phyloP scores from a whole-genome alignment of 2,888 invertebrate genomes.

The Desoria tigrina region DNA sequence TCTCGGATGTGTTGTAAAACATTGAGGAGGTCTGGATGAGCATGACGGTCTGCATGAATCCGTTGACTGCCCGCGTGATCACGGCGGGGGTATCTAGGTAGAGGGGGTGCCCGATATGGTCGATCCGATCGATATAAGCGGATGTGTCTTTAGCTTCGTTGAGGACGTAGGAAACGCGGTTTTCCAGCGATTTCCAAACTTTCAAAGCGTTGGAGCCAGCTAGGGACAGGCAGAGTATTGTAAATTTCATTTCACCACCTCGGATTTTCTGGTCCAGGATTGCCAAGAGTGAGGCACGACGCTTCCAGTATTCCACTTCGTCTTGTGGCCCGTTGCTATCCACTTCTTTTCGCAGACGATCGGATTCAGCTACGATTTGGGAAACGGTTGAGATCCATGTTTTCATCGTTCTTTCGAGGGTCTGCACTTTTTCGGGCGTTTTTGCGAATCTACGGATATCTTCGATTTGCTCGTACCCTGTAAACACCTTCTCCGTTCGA shows the following conservation, averaged over 20 bases:
- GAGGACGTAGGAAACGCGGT: constrained; percentile 89
- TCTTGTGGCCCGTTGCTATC: constrained; percentile 88
- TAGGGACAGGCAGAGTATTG: constrained; percentile 72
- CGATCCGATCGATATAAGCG: constrained; percentile 89
- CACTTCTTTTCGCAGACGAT: constrained; percentile 85
- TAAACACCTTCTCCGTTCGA: constrained; percentile 46
- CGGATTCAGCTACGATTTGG: constrained; percentile 81
- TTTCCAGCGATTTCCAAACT: constrained; percentile 80
- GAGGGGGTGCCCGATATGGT: constrained; percentile 89
- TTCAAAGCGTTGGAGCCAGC: constrained; percentile 77
- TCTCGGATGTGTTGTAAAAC: constrained; percentile 94
- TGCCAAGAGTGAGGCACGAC: constrained; percentile 88
- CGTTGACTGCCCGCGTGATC: constrained; percentile 86
- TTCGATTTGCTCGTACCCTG: constrained; percentile 57
- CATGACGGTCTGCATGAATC: constrained; percentile 85
- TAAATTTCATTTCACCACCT: constrained; percentile 58
- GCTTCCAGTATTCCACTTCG: constrained; percentile 95
- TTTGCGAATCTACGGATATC: constrained; percentile 69
- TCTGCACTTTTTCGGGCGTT: constrained; percentile 66
- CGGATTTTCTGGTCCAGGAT: constrained; percentile 65
- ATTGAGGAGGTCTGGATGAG: constrained; percentile 92
- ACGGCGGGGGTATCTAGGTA: constrained; percentile 90
- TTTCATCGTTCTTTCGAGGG: constrained; percentile 72
- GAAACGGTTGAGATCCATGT: constrained; percentile 64
- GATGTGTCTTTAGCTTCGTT: constrained; percentile 96